These are phyloP conservation scores for Drosophila setosimentum DNA, from an alignment of 2,888 invertebrate species.

Conservation along the genomic window DNA sequence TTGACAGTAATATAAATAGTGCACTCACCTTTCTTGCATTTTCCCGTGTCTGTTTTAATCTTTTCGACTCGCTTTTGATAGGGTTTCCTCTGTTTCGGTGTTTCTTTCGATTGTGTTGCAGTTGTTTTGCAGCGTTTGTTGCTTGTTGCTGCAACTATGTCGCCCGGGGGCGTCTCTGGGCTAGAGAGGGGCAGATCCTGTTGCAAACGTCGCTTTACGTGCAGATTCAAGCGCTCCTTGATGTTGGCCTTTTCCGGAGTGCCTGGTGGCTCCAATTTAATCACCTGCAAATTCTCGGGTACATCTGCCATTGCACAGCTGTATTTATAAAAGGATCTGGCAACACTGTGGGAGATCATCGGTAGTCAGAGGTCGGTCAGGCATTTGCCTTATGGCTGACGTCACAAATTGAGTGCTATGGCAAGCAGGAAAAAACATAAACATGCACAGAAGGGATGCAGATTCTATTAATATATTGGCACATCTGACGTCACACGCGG, in stretches of 20 bases:
- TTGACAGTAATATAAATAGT: background rate
- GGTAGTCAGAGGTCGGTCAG: background rate
- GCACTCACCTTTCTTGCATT: constrained; percentile 53
- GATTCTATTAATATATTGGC: background rate
- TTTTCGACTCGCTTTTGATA: constrained; percentile 79
- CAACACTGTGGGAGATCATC: constrained; percentile 14
- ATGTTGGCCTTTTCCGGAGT: constrained; percentile 75
- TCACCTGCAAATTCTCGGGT: constrained; percentile 59
- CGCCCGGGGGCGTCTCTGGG: constrained; percentile 39
- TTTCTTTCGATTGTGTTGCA: constrained; percentile 57
- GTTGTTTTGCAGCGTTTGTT: constrained; percentile 54
- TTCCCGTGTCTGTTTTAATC: constrained; percentile 52
- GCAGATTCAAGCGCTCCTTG: constrained; percentile 83
- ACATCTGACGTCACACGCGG: background rate
- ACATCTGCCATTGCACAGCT: constrained; percentile 43
- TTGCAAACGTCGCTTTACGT: constrained; percentile 83
- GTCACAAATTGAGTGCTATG: constrained; percentile 7
- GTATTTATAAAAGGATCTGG: constrained; percentile 34
- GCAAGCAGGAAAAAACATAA: background rate
- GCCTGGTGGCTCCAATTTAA: constrained; percentile 47
- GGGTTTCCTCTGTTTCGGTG: constrained; percentile 69
- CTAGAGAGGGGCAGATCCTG: constrained; percentile 58
- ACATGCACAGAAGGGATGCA: background rate
- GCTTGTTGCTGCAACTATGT: background rate
- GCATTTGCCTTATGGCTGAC: background rate